These are phyloP conservation scores for Neoarius graeffei DNA, from an alignment of 2,113 vertebrate species.

Conservation along the genomic window DNA sequence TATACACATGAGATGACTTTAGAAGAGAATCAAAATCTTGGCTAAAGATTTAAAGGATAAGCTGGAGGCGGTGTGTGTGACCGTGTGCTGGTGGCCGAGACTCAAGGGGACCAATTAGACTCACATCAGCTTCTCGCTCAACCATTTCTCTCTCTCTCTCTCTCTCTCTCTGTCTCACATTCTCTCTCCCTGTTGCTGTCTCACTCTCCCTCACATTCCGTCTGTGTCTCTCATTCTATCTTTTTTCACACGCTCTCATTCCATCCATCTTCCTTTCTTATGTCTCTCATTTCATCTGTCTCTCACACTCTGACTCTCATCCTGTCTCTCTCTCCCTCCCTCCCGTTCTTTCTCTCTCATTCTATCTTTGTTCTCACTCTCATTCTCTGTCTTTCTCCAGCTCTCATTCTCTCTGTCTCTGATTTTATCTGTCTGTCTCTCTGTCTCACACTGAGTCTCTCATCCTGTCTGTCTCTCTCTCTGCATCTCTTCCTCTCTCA, in stretches of 20 bases:
- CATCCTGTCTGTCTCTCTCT: not conserved
- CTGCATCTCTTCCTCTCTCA: not conserved
- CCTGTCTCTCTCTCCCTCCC: not conserved
- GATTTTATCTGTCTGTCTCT: too few species aligned
- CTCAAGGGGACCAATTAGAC: slow-evolving; percentile 51
- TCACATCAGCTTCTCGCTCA: not conserved
- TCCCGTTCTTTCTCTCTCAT: not conserved
- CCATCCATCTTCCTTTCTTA: not conserved
- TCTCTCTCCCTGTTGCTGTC: not conserved
- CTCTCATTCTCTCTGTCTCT: too few species aligned
- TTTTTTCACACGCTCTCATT: not conserved
- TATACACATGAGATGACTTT: not conserved
- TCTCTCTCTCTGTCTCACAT: not conserved
- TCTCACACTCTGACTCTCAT: not conserved
- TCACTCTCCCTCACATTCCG: not conserved
- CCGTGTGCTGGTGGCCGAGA: slow-evolving; percentile 24
- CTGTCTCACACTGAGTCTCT: not conserved
- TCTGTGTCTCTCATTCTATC: not conserved
- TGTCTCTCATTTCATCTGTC: not conserved
- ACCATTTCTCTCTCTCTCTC: not conserved
- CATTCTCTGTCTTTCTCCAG: too few species aligned
- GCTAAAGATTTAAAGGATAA: slow-evolving; percentile 48
- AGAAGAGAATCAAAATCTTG: slow-evolving; percentile 23
- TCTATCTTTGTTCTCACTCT: too few species aligned
- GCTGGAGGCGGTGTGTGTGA: slow-evolving; percentile 1